These are phyloP conservation scores for Labeo rohita DNA, from an alignment of 2,113 vertebrate genomes.

Conservation along the genomic window DNA sequence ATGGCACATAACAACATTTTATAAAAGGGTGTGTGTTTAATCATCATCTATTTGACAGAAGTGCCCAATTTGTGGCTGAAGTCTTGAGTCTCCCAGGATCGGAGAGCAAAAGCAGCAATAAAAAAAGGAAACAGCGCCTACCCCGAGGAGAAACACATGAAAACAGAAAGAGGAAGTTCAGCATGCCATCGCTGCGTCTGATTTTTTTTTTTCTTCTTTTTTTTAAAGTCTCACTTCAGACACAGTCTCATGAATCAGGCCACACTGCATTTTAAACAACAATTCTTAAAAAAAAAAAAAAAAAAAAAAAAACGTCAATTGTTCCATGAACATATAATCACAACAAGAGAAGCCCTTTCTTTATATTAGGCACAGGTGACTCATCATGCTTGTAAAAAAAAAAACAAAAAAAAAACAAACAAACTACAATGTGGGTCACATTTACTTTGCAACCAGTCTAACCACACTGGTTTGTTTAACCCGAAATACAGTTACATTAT, in stretches of 20 bases:
- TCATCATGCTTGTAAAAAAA: neutral
- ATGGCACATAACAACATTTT: neutral
- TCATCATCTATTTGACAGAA: neutral
- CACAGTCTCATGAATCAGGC: neutral
- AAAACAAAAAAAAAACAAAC: neutral
- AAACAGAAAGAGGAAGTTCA: slow-evolving; percentile 68
- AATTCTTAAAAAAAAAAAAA: neutral
- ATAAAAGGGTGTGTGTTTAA: neutral
- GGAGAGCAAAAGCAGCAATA: slow-evolving; percentile 32
- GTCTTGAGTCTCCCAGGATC: neutral
- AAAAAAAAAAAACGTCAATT: neutral
- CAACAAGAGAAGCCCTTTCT: neutral
- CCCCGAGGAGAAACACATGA: slow-evolving; percentile 59
- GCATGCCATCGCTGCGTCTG: neutral
- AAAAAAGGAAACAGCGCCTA: slow-evolving; percentile 65
- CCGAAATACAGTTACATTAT: slow-evolving; percentile 18
- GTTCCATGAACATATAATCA: neutral
- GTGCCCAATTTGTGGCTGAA: neutral
- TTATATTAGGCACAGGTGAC: neutral
- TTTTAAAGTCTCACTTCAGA: neutral
- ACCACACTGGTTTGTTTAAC: slow-evolving; percentile 14
- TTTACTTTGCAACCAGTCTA: slow-evolving; percentile 43
- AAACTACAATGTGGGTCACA: slow-evolving; percentile 30
- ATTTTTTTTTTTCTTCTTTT: neutral
- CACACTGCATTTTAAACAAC: neutral